Percentiles rank a stretch among this genome's conserved stretches.
These are phyloP conservation scores for Panagrolaimus sp. DNA, from an alignment of 1,140 invertebrate genomes.

Conservation along the genomic window DNA sequence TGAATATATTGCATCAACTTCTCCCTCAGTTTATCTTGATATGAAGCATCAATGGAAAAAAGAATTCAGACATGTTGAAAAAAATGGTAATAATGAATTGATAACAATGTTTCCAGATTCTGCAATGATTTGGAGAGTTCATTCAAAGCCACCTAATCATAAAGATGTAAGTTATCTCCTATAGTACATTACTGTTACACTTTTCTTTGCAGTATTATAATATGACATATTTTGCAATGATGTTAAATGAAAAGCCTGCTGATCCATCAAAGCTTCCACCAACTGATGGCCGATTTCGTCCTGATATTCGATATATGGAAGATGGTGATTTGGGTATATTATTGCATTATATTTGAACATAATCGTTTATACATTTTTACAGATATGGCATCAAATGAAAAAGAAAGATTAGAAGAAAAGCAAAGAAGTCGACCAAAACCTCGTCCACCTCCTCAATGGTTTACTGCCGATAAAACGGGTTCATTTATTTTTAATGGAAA, in stretches of 20 bases:
- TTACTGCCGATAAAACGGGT: too few relatives aligned
- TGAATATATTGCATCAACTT: neutral
- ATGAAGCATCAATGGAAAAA: constrained; percentile 5
- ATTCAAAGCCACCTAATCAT: neutral
- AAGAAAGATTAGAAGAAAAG: constrained; percentile 4
- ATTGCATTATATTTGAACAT: neutral
- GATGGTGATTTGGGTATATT: neutral
- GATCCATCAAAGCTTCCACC: neutral
- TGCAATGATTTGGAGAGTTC: neutral
- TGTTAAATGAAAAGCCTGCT: constrained; percentile 1
- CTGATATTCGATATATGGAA: constrained; percentile 9
- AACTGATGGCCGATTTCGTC: constrained; percentile 13
- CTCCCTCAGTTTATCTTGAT: neutral
- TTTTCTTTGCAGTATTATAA: neutral
- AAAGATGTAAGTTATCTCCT: neutral
- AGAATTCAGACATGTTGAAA: neutral
- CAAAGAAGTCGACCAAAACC: neutral
- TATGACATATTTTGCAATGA: constrained; percentile 14
- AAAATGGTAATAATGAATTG: neutral
- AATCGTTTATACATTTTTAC: neutral
- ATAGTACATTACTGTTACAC: neutral
- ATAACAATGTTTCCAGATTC: neutral
- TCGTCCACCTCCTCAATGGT: too few relatives aligned
- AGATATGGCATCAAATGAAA: neutral
- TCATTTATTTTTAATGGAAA: too few relatives aligned